phyloP scores from a whole-genome alignment of 2,888 invertebrate species.

The Pterobdella sp. region DNA sequence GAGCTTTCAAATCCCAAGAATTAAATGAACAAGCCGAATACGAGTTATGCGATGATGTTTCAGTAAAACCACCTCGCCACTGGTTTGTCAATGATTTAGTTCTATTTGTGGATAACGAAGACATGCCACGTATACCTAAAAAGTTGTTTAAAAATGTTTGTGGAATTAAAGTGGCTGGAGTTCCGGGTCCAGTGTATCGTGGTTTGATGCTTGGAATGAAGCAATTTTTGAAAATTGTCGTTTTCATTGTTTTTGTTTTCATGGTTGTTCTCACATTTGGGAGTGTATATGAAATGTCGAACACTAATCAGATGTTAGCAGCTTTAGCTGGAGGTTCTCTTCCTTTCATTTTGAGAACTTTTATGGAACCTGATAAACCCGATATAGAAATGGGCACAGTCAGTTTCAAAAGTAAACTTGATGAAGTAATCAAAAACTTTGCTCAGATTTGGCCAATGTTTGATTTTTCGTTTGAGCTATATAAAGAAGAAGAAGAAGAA shows the following conservation, averaged over 20 bases:
- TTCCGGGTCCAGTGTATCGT: constrained; percentile 48
- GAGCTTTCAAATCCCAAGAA: constrained; percentile 39
- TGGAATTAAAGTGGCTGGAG: constrained; percentile 46
- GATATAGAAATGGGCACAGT: constrained; percentile 45
- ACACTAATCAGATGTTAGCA: constrained; percentile 49
- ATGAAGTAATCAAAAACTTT: constrained; percentile 48
- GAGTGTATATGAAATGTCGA: constrained; percentile 45
- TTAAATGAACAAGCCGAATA: constrained; percentile 39
- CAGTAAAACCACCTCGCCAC: constrained; percentile 36
- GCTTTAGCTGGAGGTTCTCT: constrained; percentile 45
- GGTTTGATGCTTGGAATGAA: constrained; percentile 47
- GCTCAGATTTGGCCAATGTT: constrained; percentile 48
- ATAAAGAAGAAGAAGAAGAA: constrained; percentile 30
- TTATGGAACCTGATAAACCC: constrained; percentile 45
- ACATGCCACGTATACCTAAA: constrained; percentile 48
- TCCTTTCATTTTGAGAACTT: constrained; percentile 41
- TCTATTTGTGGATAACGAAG: constrained; percentile 47
- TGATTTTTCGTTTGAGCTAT: constrained; percentile 43
- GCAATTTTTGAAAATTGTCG: constrained; percentile 47
- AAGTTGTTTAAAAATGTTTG: constrained; percentile 47
- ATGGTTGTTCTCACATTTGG: constrained; percentile 50
- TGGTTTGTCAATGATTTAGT: constrained; percentile 47
- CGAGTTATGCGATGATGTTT: constrained; percentile 37
- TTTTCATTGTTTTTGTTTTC: constrained; percentile 49
- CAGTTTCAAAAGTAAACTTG: constrained; percentile 49